Percentiles rank a stretch among this genome's conserved stretches.
These are phyloP conservation scores for Pentamera pediparva DNA, from an alignment of 53 echinoderm and acorn worm species.

Conservation along the genomic window DNA sequence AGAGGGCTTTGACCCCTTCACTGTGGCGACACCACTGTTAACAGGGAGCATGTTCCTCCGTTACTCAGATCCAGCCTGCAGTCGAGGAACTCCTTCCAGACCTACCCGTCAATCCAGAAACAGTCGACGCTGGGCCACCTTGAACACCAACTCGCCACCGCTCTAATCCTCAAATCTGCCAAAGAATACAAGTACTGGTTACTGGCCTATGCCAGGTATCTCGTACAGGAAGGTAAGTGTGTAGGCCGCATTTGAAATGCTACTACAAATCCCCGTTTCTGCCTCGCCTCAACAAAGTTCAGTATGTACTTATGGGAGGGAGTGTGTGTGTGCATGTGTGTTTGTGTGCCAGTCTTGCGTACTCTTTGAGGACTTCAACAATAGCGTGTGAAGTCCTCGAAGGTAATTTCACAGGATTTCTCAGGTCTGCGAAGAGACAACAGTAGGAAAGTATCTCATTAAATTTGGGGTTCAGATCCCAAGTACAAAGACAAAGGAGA, in stretches of 20 bases:
- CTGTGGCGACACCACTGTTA: too few relatives aligned
- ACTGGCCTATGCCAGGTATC: conserved; percentile 72
- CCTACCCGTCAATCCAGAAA: conserved; percentile 63
- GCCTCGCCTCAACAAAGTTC: too few relatives aligned
- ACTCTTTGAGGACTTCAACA: background rate
- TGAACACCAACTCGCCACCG: conserved; percentile 75
- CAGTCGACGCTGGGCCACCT: conserved; percentile 79
- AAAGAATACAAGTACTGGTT: conserved; percentile 94
- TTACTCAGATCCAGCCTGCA: conserved; percentile 41
- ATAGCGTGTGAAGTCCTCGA: too few relatives aligned
- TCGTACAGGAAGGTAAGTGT: conserved; percentile 84
- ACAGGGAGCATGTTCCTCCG: background rate
- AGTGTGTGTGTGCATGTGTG: too few relatives aligned
- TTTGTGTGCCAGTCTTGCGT: background rate
- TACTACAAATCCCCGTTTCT: background rate
- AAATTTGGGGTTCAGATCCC: too few relatives aligned
- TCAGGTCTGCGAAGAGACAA: too few relatives aligned
- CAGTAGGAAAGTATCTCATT: too few relatives aligned
- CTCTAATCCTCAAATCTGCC: conserved; percentile 67
- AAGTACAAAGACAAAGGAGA: too few relatives aligned
- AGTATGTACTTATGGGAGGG: too few relatives aligned
- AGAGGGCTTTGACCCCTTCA: too few relatives aligned
- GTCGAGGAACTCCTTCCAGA: conserved; percentile 54
- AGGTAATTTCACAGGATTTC: too few relatives aligned
- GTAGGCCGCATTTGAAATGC: background rate